A percentile compares a stretch with the other conserved stretches of the same genome.
These are phyloP conservation scores for Drosophila azteca DNA, from an alignment of 1,140 invertebrate species.

Conservation along the genomic window DNA sequence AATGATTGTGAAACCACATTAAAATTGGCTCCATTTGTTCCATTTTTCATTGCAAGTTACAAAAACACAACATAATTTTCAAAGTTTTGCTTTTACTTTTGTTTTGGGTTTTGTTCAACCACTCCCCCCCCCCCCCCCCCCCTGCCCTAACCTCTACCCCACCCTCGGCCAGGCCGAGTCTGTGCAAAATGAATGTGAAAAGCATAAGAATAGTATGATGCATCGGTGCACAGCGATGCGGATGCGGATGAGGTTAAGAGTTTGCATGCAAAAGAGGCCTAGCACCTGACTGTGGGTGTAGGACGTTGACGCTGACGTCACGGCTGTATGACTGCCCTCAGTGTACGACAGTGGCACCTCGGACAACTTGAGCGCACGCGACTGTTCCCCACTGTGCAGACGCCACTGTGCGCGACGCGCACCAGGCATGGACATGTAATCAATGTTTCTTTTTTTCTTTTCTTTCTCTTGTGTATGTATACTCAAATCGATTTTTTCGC, in stretches of 20 bases:
- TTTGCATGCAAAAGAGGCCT: too few relatives aligned
- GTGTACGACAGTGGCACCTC: too few relatives aligned
- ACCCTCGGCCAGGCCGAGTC: too few relatives aligned
- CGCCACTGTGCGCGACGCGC: conserved; percentile 24
- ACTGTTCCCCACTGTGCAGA: conserved; percentile 22
- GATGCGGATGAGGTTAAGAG: too few relatives aligned
- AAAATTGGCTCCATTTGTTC: conserved; percentile 69
- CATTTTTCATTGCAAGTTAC: conserved; percentile 38
- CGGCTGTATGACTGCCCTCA: neutral
- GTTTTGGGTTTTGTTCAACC: conserved; percentile 1
- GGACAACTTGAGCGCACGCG: neutral
- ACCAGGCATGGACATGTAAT: conserved; percentile 12
- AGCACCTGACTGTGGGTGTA: too few relatives aligned
- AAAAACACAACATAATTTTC: conserved; percentile 32
- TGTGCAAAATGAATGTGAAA: too few relatives aligned
- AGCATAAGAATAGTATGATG: too few relatives aligned
- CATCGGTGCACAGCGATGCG: too few relatives aligned
- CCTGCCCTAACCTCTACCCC: too few relatives aligned
- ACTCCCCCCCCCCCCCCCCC: too few relatives aligned
- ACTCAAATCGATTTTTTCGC: conserved; percentile 70
- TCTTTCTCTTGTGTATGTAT: conserved; percentile 49
- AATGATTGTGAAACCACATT: conserved; percentile 83
- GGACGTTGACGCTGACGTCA: neutral
- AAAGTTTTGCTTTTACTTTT: conserved; percentile 22
- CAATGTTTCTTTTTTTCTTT: neutral